phyloP scores from a whole-genome alignment of 2,113 vertebrate species.

The Oophaga pumilio region DNA sequence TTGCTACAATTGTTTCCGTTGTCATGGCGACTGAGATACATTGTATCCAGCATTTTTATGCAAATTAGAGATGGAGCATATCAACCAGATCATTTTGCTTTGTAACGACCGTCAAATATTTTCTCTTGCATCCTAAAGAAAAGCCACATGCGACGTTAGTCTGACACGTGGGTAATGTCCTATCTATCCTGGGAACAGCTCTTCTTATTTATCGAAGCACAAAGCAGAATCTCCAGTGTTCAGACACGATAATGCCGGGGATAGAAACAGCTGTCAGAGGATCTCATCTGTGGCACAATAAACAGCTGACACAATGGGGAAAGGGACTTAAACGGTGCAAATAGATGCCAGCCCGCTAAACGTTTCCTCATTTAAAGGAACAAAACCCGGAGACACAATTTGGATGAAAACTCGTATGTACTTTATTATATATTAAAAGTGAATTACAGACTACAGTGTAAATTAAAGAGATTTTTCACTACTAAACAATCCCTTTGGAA shows the following conservation, averaged over 20 bases:
- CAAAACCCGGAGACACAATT: background rate
- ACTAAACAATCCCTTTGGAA: too few relatives aligned
- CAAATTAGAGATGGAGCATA: background rate
- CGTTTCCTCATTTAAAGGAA: slow-evolving; percentile 2
- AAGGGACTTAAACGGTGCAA: slow-evolving; percentile 30
- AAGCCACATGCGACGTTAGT: background rate
- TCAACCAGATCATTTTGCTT: background rate
- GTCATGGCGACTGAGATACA: background rate
- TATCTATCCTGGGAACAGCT: slow-evolving; percentile 23
- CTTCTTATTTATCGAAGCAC: slow-evolving; percentile 31
- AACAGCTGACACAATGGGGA: slow-evolving; percentile 36
- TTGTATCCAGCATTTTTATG: background rate
- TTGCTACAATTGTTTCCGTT: background rate
- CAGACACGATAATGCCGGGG: slow-evolving; percentile 32
- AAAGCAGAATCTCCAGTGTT: slow-evolving; percentile 27
- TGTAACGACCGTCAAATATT: background rate
- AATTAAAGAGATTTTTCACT: background rate
- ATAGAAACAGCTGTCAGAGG: slow-evolving; percentile 40
- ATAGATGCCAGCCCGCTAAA: slow-evolving; percentile 1
- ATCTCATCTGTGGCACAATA: slow-evolving; percentile 17
- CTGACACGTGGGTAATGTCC: background rate
- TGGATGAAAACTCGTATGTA: background rate
- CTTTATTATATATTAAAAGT: background rate
- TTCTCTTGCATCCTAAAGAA: background rate
- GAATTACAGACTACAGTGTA: background rate